Conservation (phyloP, 1,140 invertebrate genomes). For the Drosophila repletoides region DNA sequence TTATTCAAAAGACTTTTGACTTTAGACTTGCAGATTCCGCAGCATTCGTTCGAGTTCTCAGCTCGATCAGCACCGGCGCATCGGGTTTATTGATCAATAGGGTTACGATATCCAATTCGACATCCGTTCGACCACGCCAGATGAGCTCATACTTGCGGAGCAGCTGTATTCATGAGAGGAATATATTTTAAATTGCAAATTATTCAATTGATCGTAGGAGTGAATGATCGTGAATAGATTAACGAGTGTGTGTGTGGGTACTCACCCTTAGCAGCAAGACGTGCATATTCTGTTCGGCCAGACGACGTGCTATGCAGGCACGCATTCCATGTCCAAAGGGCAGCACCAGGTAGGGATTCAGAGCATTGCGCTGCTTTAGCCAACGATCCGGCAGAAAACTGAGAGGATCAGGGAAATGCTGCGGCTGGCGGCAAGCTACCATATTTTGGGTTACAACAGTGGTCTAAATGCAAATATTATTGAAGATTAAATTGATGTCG, state of each 20-base stretch:
- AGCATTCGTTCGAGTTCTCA: slow-evolving; percentile 35
- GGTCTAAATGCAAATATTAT: slow-evolving; percentile 85
- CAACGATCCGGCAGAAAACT: slow-evolving; percentile 91
- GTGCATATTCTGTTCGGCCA: slow-evolving; percentile 94
- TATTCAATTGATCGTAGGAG: not conserved
- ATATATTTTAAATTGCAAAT: slow-evolving; percentile 27
- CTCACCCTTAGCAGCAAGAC: slow-evolving; percentile 90
- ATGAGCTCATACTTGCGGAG: slow-evolving; percentile 86
- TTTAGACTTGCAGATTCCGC: slow-evolving; percentile 37
- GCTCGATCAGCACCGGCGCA: slow-evolving; percentile 85
- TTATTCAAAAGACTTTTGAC: slow-evolving; percentile 56
- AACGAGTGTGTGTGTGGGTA: slow-evolving; percentile 14
- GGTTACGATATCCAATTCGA: slow-evolving; percentile 86
- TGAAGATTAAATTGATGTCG: not conserved
- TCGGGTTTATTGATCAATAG: slow-evolving; percentile 91
- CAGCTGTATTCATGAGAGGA: slow-evolving; percentile 84
- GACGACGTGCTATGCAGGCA: slow-evolving; percentile 92
- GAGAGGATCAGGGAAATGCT: slow-evolving; percentile 88
- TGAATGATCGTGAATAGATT: too few species aligned
- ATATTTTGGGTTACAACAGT: slow-evolving; percentile 94
- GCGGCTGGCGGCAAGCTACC: slow-evolving; percentile 87
- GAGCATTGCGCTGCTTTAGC: slow-evolving; percentile 83
- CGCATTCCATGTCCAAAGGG: slow-evolving; percentile 95
- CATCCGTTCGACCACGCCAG: slow-evolving; percentile 85
- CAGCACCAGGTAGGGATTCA: slow-evolving; percentile 90